Base-by-base conservation (phyloP, 1,140 invertebrate genomes). In the Meloidogyne floridensis region DNA sequence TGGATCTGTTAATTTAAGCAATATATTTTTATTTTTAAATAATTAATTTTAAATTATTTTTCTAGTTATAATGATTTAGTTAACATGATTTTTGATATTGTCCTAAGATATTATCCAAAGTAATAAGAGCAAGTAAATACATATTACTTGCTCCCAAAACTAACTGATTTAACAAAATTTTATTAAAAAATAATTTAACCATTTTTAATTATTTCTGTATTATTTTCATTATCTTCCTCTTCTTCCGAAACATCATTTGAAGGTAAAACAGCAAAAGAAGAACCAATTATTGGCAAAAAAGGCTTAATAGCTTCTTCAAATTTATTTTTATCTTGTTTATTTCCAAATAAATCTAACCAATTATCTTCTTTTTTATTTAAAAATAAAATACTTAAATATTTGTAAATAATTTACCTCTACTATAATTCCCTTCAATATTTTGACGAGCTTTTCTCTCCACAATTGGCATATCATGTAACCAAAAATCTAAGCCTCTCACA, bases 381-480 rank as follows among this genome's bases (percentile, higher is more conserved):
- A 54, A 65, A 59, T 10, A 59, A 59, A 59, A 15, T 32, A 32
- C 2, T 32, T 4, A 59, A 59, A 15, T 59, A 9, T 59, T 15
- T 59, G 13, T 59, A 59, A 32, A 32, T 32, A 54, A 10, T 54
- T 75, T 7, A 32, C 20, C 20, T 20, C 1, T 20, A 20, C 20
- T 20, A 20, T 20, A 20, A 20, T 20, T 20, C 20, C 32, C 32
- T 32, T 32, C 32, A 32, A 32, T 32, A 32, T 54, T 75, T 11
- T 3, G 8, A 20, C 77, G 56, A 15, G 42, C 80, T 8, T 47
- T 81, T 54, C 20, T 47, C 72, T 82, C 81, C n/a, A 82, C 15
- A 20, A 42, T 20, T n/a, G 81, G n/a, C 80, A 80, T n/a, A 56
- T 80, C 80, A 18, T 42, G 47, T 18, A 80, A 70, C 80, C 80